phyloP scores from a whole-genome alignment of 2,888 invertebrate species.

The Acronicta aceris region DNA sequence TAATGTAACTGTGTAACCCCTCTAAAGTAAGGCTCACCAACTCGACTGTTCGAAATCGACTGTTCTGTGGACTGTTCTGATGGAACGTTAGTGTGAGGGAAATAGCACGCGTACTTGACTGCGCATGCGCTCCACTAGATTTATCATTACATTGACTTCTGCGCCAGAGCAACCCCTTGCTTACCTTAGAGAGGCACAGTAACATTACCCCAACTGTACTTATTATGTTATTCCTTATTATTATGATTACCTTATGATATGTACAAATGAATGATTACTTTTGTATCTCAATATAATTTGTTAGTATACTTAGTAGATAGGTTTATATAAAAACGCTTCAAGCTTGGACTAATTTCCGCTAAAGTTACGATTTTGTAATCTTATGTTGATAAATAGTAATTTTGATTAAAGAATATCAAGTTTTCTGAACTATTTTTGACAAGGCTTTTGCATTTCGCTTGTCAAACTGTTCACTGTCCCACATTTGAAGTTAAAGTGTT shows the following conservation, averaged over 20 bases:
- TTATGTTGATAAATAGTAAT: constrained; percentile 37
- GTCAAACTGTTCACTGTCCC: neutral
- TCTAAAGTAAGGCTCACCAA: too few species aligned
- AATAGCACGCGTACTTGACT: too few species aligned
- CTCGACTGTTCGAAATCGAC: too few species aligned
- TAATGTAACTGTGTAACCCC: too few species aligned
- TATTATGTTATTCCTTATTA: constrained; percentile 32
- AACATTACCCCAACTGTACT: neutral
- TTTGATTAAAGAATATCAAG: constrained; percentile 34
- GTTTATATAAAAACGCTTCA: constrained; percentile 58
- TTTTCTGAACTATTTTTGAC: constrained; percentile 54
- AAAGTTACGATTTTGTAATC: constrained; percentile 37
- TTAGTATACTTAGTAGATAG: constrained; percentile 59
- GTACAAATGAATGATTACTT: constrained; percentile 58
- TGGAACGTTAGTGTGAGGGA: too few species aligned
- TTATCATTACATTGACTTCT: too few species aligned
- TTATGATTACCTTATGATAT: constrained; percentile 25
- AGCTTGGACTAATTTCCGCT: constrained; percentile 55
- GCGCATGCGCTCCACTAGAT: too few species aligned
- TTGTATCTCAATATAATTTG: constrained; percentile 61
- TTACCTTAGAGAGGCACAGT: too few species aligned
- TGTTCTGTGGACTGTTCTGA: too few species aligned
- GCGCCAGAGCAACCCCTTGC: too few species aligned
- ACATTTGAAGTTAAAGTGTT: neutral
- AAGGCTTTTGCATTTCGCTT: neutral